Percentiles rank a stretch among this genome's conserved stretches.
These are phyloP conservation scores for Oriolus oriolus DNA, from an alignment of 2,113 vertebrate genomes.

Conservation along the genomic window DNA sequence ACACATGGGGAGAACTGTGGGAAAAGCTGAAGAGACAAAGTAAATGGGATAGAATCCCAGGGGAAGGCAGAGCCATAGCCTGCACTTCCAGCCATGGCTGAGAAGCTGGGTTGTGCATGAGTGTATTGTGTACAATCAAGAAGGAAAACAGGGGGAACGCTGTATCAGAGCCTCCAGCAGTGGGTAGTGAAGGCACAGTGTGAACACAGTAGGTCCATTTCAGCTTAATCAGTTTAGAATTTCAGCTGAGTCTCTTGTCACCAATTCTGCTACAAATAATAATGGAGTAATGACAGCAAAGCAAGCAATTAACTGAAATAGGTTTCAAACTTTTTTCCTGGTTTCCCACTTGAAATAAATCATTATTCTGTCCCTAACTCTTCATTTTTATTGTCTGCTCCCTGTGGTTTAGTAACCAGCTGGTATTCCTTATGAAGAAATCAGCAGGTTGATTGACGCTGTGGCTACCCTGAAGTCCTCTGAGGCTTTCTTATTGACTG, in stretches of 20 bases:
- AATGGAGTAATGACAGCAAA: not conserved
- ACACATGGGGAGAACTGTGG: not conserved
- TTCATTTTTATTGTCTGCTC: not conserved
- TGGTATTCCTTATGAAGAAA: slow-evolving; percentile 19
- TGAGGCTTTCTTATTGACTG: slow-evolving; percentile 46
- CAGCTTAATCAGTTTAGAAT: not conserved
- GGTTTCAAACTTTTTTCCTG: not conserved
- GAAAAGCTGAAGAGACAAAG: not conserved
- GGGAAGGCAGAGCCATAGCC: not conserved
- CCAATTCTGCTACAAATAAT: not conserved
- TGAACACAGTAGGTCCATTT: not conserved
- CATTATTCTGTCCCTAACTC: not conserved
- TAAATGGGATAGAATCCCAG: not conserved
- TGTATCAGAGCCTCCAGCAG: not conserved
- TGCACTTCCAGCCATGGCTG: not conserved
- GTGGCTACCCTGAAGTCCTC: slow-evolving; percentile 26
- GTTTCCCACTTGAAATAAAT: slow-evolving; percentile 9
- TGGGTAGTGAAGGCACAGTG: not conserved
- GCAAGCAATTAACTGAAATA: not conserved
- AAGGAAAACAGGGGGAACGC: not conserved
- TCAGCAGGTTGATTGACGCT: slow-evolving; percentile 13
- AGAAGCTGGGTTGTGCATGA: not conserved
- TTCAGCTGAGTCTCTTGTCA: not conserved
- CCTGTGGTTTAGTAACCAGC: slow-evolving; percentile 8
- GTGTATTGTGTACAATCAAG: not conserved